Conservation (phyloP, 2,797 vertebrate species). For the Artibeus lituratus region DNA sequence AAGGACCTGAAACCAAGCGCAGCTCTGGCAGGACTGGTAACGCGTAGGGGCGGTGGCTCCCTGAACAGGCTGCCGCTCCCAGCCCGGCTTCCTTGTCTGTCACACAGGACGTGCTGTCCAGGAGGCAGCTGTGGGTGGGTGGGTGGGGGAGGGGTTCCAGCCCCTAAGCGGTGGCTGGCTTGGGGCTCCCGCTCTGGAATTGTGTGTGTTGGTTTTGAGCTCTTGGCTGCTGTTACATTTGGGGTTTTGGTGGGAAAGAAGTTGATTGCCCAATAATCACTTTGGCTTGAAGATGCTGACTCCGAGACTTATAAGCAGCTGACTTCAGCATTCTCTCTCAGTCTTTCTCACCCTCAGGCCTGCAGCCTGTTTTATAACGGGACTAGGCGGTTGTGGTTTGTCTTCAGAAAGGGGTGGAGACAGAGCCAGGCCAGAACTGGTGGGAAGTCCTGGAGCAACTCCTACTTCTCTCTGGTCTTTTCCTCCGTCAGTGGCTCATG, state of each 20-base stretch:
- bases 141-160: neutral
- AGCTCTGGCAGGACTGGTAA: neutral
- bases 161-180: neutral
- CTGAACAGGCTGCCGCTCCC: rapidly evolving
- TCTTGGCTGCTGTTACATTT: neutral
- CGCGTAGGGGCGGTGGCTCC: rapidly evolving
- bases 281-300: slow-evolving; percentile 59
- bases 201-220: neutral
- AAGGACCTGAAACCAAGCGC: neutral
- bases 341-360: neutral
- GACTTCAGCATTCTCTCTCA: neutral
- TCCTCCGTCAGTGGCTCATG: neutral
- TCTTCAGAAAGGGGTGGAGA: neutral
- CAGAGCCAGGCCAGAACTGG: neutral
- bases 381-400: neutral
- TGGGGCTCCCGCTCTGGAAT: rapidly evolving
- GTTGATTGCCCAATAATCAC: neutral
- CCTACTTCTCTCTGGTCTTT: neutral
- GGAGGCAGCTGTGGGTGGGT: neutral
- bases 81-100: neutral
- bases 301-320: neutral
- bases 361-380: neutral
- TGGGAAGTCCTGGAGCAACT: neutral
- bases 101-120: neutral
- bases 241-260: slow-evolving; percentile 39